Evolutionary conservation across 2,113 vertebrate species (phyloP).

Genomic region (Pristiophorus japonicus): DNA sequence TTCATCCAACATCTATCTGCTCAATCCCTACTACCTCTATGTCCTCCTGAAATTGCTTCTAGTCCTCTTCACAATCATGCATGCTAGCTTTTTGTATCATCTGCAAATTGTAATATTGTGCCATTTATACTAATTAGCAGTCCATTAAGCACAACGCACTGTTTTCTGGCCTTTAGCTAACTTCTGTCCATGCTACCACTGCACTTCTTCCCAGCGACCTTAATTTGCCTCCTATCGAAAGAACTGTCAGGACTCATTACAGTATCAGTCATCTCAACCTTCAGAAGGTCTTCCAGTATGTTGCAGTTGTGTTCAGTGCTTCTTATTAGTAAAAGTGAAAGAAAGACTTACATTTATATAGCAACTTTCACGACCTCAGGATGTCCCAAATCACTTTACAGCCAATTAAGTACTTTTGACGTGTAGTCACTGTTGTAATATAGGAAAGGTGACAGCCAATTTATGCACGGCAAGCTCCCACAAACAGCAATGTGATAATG

Average conservation of each 20-base stretch:
- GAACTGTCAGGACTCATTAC: neutral
- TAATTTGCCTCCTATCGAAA: neutral
- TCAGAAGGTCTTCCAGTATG: neutral
- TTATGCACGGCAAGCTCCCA: too few relatives aligned
- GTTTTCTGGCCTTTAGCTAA: neutral
- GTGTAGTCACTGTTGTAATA: too few relatives aligned
- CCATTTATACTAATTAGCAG: neutral
- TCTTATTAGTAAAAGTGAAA: too few relatives aligned
- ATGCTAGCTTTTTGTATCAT: neutral
- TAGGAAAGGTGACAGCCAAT: too few relatives aligned
- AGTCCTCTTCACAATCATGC: neutral
- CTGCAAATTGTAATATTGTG: neutral
- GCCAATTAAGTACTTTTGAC: too few relatives aligned
- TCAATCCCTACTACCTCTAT: neutral
- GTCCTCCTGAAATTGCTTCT: neutral
- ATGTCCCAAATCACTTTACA: too few relatives aligned
- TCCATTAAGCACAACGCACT: neutral
- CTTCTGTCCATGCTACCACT: neutral
- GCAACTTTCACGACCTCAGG: too few relatives aligned
- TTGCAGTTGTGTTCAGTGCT: neutral
- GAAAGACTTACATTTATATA: too few relatives aligned
- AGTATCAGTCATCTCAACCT: neutral
- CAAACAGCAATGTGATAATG: too few relatives aligned
- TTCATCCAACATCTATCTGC: neutral
- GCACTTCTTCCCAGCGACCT: neutral